A percentile compares a stretch with the other conserved stretches of the same genome.
These are phyloP conservation scores for Cryptoblepharus egeriae DNA, from an alignment of 2,797 vertebrate species.

Conservation along the genomic window DNA sequence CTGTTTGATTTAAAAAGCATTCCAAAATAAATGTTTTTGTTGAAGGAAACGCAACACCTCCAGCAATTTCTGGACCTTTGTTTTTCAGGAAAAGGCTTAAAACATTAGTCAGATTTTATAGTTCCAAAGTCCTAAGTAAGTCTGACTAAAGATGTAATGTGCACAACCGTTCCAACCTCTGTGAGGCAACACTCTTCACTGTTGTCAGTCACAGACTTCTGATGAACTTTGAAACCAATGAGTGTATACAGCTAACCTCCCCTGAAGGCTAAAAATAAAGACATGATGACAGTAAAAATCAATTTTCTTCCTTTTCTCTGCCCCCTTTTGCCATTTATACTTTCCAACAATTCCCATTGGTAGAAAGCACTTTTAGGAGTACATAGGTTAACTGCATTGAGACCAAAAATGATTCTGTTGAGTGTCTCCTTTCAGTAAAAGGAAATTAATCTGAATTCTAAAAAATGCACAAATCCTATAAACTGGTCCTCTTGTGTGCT, in stretches of 20 bases:
- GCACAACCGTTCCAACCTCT: neutral
- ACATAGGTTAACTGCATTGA: slow-evolving; percentile 30
- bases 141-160: neutral
- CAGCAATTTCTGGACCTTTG: neutral
- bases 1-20: no score
- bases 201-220: neutral
- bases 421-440: slow-evolving; percentile 29
- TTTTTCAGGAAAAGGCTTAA: neutral
- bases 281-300: slow-evolving; percentile 4
- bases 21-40: no score
- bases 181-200: neutral
- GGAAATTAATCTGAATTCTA: slow-evolving; percentile 23
- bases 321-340: slow-evolving; percentile 22
- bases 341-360: slow-evolving; percentile 12
- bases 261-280: slow-evolving; percentile 36
- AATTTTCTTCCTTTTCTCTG: neutral
- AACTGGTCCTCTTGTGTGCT: slow-evolving; percentile 1
- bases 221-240: slow-evolving; percentile 19
- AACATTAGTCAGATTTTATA: neutral
- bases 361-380: neutral
- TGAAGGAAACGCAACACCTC: no score
- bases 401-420: slow-evolving; percentile 4
- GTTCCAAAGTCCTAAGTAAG: neutral
- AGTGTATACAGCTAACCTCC: slow-evolving; percentile 2
- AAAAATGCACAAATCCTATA: fast-evolving